phyloP scores from a whole-genome alignment of 2,113 vertebrate genomes.

The Phyllostomus discolor region DNA sequence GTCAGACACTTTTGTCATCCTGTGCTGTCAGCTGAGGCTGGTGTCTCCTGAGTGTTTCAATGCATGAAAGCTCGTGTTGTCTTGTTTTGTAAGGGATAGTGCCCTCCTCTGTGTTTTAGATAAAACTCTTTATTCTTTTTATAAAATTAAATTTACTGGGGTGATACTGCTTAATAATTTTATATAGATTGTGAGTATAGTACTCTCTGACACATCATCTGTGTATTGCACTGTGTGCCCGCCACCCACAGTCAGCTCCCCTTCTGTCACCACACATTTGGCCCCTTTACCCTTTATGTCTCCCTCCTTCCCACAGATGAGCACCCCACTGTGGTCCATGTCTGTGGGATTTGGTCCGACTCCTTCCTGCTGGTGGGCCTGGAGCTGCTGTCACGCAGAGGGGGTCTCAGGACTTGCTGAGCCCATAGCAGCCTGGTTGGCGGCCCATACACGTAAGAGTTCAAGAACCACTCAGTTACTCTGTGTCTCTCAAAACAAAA shows the following conservation, averaged over 20 bases:
- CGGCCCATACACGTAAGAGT: too few relatives aligned
- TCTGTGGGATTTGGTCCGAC: too few relatives aligned
- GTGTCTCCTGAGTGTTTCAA: too few relatives aligned
- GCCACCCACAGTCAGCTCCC: background rate
- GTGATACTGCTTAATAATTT: background rate
- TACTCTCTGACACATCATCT: background rate
- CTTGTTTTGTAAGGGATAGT: background rate
- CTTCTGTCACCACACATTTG: background rate
- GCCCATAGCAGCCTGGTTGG: fast-evolving
- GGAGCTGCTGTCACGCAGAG: background rate
- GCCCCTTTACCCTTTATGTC: background rate
- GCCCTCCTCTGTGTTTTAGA: too few relatives aligned
- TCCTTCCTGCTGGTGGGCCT: background rate
- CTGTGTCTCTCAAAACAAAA: background rate
- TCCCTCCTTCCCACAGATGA: background rate
- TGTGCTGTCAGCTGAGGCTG: background rate
- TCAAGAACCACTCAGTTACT: background rate
- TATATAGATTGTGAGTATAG: background rate
- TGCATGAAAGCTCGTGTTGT: background rate
- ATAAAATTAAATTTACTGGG: background rate
- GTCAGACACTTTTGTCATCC: background rate
- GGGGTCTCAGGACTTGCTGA: background rate
- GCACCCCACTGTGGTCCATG: too few relatives aligned
- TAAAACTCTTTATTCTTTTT: background rate
- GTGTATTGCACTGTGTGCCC: background rate